These are phyloP conservation scores for Anseranas semipalmata DNA, from an alignment of 2,113 vertebrate genomes.

Conservation along the genomic window DNA sequence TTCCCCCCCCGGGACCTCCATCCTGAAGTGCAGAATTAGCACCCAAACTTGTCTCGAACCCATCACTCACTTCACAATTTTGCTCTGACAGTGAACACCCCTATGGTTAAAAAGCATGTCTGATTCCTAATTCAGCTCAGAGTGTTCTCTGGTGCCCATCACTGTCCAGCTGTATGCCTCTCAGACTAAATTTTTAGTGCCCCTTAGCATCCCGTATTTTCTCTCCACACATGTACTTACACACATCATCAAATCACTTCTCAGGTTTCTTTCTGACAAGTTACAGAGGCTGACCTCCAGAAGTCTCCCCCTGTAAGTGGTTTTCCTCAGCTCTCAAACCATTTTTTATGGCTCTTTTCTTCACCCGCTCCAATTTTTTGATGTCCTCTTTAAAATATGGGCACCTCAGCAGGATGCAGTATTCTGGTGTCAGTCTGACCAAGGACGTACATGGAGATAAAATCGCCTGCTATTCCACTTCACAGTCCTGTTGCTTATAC, in stretches of 20 bases:
- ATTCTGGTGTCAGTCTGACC: conserved; percentile 32
- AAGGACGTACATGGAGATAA: conserved; percentile 10
- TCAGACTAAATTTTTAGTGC: neutral
- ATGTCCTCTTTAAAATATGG: conserved; percentile 52
- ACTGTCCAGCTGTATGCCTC: neutral
- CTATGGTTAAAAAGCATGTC: neutral
- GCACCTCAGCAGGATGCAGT: conserved; percentile 46
- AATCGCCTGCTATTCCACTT: conserved; percentile 18
- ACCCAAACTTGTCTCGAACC: neutral
- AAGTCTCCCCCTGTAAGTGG: conserved; percentile 12
- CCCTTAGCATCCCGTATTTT: neutral
- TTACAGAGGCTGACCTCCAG: conserved; percentile 31
- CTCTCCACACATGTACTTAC: conserved; percentile 7
- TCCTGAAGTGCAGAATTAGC: neutral
- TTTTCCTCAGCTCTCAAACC: conserved; percentile 48
- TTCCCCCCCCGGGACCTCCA: neutral
- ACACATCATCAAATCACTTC: conserved; percentile 49
- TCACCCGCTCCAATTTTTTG: conserved; percentile 8
- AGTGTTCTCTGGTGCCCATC: neutral
- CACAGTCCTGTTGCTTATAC: conserved; percentile 34
- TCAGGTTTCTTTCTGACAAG: conserved; percentile 50
- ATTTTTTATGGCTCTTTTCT: conserved; percentile 60
- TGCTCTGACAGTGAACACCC: neutral
- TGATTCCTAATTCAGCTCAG: neutral
- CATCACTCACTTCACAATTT: neutral